phyloP scores from a whole-genome alignment of 2,797 vertebrate species.

The Micromesistius poutassou region DNA sequence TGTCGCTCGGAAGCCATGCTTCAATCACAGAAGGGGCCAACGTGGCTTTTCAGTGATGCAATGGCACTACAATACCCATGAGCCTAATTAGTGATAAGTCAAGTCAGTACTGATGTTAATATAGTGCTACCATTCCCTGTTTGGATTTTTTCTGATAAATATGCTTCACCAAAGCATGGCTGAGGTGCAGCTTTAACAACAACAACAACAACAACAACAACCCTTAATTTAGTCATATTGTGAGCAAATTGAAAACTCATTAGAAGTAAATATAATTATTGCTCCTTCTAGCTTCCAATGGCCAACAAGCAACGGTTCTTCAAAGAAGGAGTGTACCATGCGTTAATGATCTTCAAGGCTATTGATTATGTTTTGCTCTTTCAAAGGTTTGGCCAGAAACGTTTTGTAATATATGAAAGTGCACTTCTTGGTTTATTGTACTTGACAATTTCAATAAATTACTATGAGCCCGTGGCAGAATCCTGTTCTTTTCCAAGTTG shows the following conservation, averaged over 20 bases:
- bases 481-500: background rate
- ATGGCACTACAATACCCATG: background rate
- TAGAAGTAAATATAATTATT: background rate
- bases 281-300: background rate
- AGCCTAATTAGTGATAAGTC: background rate
- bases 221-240: background rate
- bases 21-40: background rate
- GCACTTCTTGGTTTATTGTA: background rate
- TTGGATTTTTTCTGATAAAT: background rate
- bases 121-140: background rate
- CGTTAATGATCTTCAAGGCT: background rate
- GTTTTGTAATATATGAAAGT: background rate
- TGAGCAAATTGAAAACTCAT: slow-evolving; percentile 1
- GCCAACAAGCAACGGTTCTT: background rate
- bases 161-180: background rate
- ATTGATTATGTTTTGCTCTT: background rate
- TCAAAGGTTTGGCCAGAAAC: background rate
- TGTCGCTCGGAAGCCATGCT: background rate
- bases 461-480: background rate
- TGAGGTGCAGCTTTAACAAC: too few species aligned
- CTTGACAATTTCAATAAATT: background rate
- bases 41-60: background rate
- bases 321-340: background rate
- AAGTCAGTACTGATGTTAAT: background rate
- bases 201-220: background rate